Percentiles rank a stretch among this genome's conserved stretches.
phyloP scores from a whole-genome alignment of 2,113 vertebrate species.

The Prunella himalayana region DNA sequence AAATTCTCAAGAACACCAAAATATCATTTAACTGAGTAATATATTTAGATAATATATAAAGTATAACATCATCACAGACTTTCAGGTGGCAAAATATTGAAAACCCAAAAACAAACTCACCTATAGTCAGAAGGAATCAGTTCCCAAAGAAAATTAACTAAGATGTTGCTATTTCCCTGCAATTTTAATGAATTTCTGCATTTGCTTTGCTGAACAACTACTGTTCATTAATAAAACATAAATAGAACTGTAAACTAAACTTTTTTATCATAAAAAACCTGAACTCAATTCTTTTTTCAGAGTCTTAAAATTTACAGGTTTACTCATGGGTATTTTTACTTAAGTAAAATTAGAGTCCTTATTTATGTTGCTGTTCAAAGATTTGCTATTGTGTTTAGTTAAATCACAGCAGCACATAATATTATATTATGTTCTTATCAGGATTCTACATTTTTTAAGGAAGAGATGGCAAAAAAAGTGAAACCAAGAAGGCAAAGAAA shows the following conservation, averaged over 20 bases:
- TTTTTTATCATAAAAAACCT: not conserved
- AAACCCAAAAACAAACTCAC: rapidly evolving
- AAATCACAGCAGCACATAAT: not conserved
- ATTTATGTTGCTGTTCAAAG: not conserved
- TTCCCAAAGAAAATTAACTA: not conserved
- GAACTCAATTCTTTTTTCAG: not conserved
- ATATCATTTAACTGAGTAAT: not conserved
- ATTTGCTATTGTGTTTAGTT: not conserved
- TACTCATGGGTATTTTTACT: not conserved
- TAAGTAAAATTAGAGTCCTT: not conserved
- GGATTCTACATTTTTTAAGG: not conserved
- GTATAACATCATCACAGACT: not conserved
- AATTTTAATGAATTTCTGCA: not conserved
- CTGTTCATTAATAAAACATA: not conserved
- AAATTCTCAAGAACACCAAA: not conserved
- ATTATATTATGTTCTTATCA: not conserved
- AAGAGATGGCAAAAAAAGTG: not conserved
- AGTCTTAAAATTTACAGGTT: not conserved
- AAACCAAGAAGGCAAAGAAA: not conserved
- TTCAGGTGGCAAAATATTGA: not conserved
- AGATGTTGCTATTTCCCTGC: not conserved
- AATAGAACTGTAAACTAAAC: not conserved
- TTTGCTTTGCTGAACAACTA: not conserved
- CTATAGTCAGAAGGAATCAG: not conserved
- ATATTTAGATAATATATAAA: not conserved